Percentiles rank a stretch among this genome's conserved stretches.
Evolutionary conservation across 1,140 invertebrate genomes (phyloP).

Genomic region (Drosophila pruinosa): DNA sequence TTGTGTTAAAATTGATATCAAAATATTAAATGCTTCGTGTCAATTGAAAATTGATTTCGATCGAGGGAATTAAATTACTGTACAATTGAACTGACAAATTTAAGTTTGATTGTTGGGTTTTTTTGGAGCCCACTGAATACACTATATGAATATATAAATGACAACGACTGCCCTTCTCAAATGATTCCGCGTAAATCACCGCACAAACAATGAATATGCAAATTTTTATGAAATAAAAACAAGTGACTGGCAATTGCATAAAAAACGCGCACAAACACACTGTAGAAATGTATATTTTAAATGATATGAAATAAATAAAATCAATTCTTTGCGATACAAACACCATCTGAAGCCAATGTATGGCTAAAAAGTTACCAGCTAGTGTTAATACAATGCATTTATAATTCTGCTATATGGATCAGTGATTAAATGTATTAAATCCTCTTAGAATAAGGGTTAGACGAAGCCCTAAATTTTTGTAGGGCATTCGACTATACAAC

Average conservation of each 20-base stretch:
- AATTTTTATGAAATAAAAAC: constrained; percentile 26
- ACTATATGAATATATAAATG: constrained; percentile 48
- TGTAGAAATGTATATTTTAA: background rate
- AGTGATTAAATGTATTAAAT: too few species aligned
- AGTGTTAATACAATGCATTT: background rate
- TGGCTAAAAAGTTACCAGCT: background rate
- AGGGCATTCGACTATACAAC: background rate
- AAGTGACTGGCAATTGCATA: background rate
- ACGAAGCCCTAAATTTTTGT: background rate
- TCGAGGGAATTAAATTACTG: constrained; percentile 4
- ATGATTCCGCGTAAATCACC: constrained; percentile 48
- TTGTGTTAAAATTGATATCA: background rate
- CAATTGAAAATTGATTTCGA: constrained; percentile 15
- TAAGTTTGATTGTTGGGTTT: constrained; percentile 2
- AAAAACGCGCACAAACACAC: background rate
- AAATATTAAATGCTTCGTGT: background rate
- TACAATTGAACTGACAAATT: constrained; percentile 28
- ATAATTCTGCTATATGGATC: background rate
- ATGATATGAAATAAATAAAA: background rate
- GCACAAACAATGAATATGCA: constrained; percentile 49
- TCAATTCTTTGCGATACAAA: background rate
- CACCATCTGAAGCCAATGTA: background rate
- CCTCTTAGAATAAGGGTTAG: too few species aligned
- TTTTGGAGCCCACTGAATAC: constrained; percentile 35
- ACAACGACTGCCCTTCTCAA: constrained; percentile 8